phyloP scores from a whole-genome alignment of 2,888 invertebrate species.

The Eudemis profundana region DNA sequence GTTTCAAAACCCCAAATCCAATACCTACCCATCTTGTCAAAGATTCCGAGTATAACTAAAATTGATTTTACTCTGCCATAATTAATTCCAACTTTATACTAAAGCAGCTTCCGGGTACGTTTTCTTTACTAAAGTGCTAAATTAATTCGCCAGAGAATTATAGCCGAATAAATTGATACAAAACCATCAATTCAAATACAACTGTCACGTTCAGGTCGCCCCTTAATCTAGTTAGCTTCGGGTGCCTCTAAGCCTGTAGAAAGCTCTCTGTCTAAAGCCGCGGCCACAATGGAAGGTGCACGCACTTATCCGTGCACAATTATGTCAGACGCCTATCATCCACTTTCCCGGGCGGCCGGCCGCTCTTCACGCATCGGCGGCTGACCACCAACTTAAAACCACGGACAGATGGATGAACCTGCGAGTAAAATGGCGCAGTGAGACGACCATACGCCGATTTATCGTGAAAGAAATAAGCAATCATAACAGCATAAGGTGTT shows the following conservation, averaged over 20 bases:
- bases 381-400: conserved; percentile 48
- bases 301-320: conserved; percentile 64
- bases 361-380: conserved; percentile 62
- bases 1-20: no score
- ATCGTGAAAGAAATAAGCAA: no score
- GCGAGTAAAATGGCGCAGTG: conserved; percentile 6
- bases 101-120: not conserved
- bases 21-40: no score
- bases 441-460: conserved; percentile 3
- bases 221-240: not conserved
- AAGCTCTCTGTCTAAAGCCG: conserved; percentile 44
- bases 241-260: conserved; percentile 19
- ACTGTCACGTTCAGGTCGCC: conserved; percentile 10
- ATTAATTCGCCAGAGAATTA: no score
- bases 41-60: no score
- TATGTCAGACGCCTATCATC: conserved; percentile 77
- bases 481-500: not conserved
- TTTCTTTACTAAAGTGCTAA: not conserved
- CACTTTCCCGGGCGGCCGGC: conserved; percentile 68
- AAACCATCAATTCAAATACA: conserved; percentile 8
- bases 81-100: no score
- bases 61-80: no score
- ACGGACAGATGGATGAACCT: conserved; percentile 29
- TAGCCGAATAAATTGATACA: not conserved
- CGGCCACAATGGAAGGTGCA: conserved; percentile 48